Percentiles rank a stretch among this genome's conserved stretches.
These are phyloP conservation scores for Strigops habroptila DNA, from an alignment of 2,113 vertebrate genomes.

Conservation along the genomic window DNA sequence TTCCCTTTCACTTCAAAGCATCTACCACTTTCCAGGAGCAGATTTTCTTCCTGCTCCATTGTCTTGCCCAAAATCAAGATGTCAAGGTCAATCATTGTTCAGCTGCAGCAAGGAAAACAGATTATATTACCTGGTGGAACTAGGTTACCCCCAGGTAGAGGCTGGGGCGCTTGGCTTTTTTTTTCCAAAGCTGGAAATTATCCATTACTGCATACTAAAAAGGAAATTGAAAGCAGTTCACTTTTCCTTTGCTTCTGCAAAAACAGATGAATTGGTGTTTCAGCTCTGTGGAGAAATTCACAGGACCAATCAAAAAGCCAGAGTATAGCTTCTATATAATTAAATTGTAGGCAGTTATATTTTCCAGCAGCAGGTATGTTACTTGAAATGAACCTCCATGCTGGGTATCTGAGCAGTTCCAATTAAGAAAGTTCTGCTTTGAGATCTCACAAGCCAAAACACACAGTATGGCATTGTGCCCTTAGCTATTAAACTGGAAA, in stretches of 20 bases:
- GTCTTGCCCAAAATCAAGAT: not conserved
- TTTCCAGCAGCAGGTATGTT: constrained; percentile 24
- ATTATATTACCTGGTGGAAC: constrained; percentile 33
- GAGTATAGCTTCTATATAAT: not conserved
- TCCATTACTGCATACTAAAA: constrained; percentile 1
- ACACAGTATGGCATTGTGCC: constrained; percentile 47
- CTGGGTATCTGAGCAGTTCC: constrained; percentile 7
- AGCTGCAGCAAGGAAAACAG: constrained; percentile 11
- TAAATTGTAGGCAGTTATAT: not conserved
- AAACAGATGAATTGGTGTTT: not conserved
- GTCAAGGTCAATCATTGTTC: not conserved
- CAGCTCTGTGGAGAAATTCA: constrained; percentile 16
- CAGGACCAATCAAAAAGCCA: not conserved
- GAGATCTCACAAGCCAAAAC: constrained; percentile 36
- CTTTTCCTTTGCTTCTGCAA: constrained; percentile 28
- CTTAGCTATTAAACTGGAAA: constrained; percentile 65
- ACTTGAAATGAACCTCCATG: constrained; percentile 35
- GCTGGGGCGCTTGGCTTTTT: not conserved
- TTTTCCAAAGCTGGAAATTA: constrained; percentile 8
- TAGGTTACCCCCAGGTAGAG: constrained; percentile 18
- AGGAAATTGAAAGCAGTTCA: constrained; percentile 46
- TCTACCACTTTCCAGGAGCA: not conserved
- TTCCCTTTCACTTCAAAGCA: constrained; percentile 10
- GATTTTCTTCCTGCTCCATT: not conserved
- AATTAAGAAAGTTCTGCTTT: constrained; percentile 30